Evolutionary conservation across 2,888 invertebrate genomes (phyloP).

Genomic region (Dasysyrphus tricinctus): DNA sequence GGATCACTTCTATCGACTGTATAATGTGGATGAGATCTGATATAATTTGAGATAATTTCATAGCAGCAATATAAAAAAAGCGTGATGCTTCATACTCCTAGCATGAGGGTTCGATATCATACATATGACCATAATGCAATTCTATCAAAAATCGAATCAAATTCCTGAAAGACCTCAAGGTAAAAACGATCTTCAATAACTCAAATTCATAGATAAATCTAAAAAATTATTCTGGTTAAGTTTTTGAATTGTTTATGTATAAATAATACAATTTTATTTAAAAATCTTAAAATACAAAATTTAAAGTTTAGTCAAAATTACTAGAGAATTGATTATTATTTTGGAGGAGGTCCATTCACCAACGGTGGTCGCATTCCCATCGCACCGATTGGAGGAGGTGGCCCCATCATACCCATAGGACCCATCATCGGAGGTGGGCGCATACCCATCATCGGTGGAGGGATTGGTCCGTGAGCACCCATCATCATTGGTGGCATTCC

Average conservation of each 20-base stretch:
- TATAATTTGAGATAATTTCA: too few species aligned
- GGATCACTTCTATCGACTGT: too few species aligned
- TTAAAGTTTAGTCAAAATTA: conserved; percentile 28
- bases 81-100: too few species aligned
- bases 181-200: too few species aligned
- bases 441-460: conserved; percentile 91
- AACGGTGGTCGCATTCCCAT: conserved; percentile 90
- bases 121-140: too few species aligned
- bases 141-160: too few species aligned
- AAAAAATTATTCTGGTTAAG: too few species aligned
- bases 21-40: too few species aligned
- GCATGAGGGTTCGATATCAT: too few species aligned
- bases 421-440: conserved; percentile 91
- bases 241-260: not conserved
- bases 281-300: conserved; percentile 44
- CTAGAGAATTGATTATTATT: conserved; percentile 73
- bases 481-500: conserved; percentile 87
- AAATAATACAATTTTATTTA: conserved; percentile 18
- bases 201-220: too few species aligned
- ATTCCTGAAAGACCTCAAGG: too few species aligned
- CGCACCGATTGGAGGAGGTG: conserved; percentile 89
- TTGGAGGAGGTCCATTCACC: conserved; percentile 88
- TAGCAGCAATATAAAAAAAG: too few species aligned
- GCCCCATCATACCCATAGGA: conserved; percentile 90
- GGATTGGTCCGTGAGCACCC: conserved; percentile 90